Percentiles rank a stretch among this genome's conserved stretches.
Evolutionary conservation across 2,113 vertebrate genomes (phyloP).

Genomic region (Ibidorhyncha struthersii): DNA sequence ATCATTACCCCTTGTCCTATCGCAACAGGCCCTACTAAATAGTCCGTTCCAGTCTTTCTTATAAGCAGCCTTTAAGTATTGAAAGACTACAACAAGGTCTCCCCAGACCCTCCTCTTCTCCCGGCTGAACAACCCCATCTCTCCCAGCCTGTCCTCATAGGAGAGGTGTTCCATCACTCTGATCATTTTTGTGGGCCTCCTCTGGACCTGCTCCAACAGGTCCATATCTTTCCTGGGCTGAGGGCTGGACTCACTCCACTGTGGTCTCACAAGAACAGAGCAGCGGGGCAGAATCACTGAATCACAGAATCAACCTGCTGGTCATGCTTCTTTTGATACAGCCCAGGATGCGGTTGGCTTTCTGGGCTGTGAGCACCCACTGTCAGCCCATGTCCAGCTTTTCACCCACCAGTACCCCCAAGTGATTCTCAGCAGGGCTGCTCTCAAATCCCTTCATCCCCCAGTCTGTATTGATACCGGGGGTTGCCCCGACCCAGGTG

Average conservation of each 20-base stretch:
- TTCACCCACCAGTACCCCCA: not conserved
- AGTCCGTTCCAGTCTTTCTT: not conserved
- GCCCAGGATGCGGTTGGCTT: fast-evolving
- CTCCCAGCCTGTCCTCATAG: not conserved
- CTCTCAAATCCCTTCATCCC: not conserved
- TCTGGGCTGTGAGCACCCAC: not conserved
- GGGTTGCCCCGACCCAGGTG: not conserved
- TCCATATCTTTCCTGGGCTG: not conserved
- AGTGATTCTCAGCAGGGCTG: not conserved
- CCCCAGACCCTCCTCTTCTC: not conserved
- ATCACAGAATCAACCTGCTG: no score
- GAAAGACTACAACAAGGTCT: not conserved
- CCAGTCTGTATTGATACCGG: not conserved
- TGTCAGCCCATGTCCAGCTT: not conserved
- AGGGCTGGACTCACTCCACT: not conserved
- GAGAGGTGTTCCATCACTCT: not conserved
- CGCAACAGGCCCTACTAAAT: not conserved
- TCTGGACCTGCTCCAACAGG: not conserved
- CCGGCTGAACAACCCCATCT: not conserved
- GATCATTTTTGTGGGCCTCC: not conserved
- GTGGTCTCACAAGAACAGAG: not conserved
- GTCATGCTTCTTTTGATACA: fast-evolving
- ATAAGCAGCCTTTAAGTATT: not conserved
- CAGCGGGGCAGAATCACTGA: not conserved
- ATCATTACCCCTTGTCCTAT: not conserved